Evolutionary conservation across 2,797 vertebrate genomes (phyloP).

Genomic region (Danionella dracula): DNA sequence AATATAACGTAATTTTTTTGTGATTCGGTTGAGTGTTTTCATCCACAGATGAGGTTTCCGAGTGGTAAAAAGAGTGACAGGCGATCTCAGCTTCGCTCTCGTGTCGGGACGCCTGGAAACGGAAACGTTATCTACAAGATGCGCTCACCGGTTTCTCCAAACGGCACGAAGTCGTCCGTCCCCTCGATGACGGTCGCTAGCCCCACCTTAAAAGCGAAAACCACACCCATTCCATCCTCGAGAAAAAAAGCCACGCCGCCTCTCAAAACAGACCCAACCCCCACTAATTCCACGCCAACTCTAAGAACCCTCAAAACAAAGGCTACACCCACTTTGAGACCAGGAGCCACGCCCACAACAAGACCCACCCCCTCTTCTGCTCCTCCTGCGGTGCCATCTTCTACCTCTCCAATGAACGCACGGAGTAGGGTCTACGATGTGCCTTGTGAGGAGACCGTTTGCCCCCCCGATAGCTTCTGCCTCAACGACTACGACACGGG

Average conservation of each 20-base stretch:
- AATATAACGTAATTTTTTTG: no score
- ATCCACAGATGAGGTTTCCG: constrained; percentile 76
- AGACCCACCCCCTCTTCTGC: background rate
- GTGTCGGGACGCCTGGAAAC: constrained; percentile 52
- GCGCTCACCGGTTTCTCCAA: constrained; percentile 40
- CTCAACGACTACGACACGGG: constrained; percentile 78
- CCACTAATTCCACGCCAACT: no score
- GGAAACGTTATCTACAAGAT: constrained; percentile 62
- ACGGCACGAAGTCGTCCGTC: constrained; percentile 28
- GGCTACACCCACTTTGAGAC: constrained; percentile 24
- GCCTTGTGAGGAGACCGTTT: constrained; percentile 81
- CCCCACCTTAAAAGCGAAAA: no score
- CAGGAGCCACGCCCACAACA: background rate
- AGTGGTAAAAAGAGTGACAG: constrained; percentile 65
- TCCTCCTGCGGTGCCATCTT: constrained; percentile 19
- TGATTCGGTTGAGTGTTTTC: no score
- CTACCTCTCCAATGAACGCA: constrained; percentile 46
- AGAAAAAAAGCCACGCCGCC: no score
- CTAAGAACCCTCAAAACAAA: background rate
- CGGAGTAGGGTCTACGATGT: constrained; percentile 69
- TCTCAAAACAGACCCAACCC: no score
- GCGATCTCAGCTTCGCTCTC: constrained; percentile 75
- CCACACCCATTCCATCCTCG: no score
- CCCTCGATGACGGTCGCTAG: no score
- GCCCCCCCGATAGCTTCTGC: constrained; percentile 87